Evolutionary conservation across 1,140 invertebrate genomes (phyloP).

Genomic region (Carcinoscorpius rotundicauda): DNA sequence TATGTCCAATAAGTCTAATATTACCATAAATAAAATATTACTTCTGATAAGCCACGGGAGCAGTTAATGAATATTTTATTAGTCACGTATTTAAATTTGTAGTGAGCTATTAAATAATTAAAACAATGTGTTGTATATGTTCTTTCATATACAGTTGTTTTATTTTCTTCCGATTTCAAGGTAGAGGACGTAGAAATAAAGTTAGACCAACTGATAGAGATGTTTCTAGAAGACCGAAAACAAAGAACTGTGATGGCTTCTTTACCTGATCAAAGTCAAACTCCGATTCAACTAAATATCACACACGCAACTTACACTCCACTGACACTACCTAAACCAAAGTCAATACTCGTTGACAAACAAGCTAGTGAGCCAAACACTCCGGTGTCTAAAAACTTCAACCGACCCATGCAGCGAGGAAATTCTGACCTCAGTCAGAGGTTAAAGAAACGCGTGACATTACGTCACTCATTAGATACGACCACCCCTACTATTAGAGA

Average conservation of each 20-base stretch:
- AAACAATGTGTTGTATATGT: too few species aligned
- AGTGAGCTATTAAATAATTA: too few species aligned
- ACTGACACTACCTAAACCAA: conserved; percentile 39
- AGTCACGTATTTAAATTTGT: too few species aligned
- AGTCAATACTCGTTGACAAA: conserved; percentile 46
- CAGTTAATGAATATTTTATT: too few species aligned
- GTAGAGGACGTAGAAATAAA: conserved; percentile 88
- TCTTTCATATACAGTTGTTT: too few species aligned
- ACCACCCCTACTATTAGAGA: not conserved
- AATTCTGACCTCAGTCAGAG: conserved; percentile 65
- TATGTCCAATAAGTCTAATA: too few species aligned
- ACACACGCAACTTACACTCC: not conserved
- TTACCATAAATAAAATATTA: too few species aligned
- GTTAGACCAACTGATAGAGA: conserved; percentile 79
- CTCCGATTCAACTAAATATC: not conserved
- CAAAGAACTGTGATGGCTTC: not conserved
- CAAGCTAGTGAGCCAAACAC: conserved; percentile 65
- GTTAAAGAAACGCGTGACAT: conserved; percentile 62
- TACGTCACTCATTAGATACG: conserved; percentile 42
- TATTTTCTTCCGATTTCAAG: conserved; percentile 34
- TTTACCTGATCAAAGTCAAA: not conserved
- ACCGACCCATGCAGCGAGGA: conserved; percentile 54
- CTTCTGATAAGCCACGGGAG: too few species aligned
- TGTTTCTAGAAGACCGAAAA: conserved; percentile 69
- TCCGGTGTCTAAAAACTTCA: conserved; percentile 39